Conservation (phyloP, 2,888 invertebrate species). For the Drosophila aldrichi region DNA sequence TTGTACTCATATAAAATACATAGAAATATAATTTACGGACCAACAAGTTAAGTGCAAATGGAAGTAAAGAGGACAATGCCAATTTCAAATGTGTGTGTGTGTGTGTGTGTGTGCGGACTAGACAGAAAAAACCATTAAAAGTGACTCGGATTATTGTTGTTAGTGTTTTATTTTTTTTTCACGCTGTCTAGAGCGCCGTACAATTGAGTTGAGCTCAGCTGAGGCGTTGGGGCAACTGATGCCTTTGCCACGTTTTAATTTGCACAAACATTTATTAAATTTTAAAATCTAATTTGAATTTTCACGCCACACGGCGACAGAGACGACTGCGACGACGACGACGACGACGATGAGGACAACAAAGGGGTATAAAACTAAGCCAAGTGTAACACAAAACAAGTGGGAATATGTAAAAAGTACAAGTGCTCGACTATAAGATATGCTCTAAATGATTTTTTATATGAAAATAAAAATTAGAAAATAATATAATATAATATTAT, state of each 20-base stretch:
- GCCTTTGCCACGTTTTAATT: slow-evolving; percentile 73
- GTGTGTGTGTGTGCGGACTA: slow-evolving; percentile 22
- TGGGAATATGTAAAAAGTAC: background rate
- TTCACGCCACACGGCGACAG: slow-evolving; percentile 67
- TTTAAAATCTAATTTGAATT: slow-evolving; percentile 83
- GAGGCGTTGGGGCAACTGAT: slow-evolving; percentile 46
- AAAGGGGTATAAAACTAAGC: slow-evolving; percentile 52
- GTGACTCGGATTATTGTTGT: slow-evolving; percentile 43
- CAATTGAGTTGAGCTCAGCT: slow-evolving; percentile 7
- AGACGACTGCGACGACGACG: slow-evolving; percentile 1
- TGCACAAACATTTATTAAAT: slow-evolving; percentile 78
- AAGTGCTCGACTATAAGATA: background rate
- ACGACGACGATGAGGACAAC: slow-evolving; percentile 23
- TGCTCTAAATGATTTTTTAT: background rate
- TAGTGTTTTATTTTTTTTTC: slow-evolving; percentile 16
- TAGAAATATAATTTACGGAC: slow-evolving; percentile 2
- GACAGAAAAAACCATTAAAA: slow-evolving; percentile 70
- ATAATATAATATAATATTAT: no score
- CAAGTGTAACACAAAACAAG: slow-evolving; percentile 63
- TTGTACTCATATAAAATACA: background rate
- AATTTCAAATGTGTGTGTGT: background rate
- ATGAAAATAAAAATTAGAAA: no score
- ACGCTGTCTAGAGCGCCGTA: slow-evolving; percentile 41
- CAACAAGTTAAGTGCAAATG: slow-evolving; percentile 6
- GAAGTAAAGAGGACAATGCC: slow-evolving; percentile 3